Evolutionary conservation across 2,888 invertebrate genomes (phyloP).

Genomic region (Bruchidius siliquastri): DNA sequence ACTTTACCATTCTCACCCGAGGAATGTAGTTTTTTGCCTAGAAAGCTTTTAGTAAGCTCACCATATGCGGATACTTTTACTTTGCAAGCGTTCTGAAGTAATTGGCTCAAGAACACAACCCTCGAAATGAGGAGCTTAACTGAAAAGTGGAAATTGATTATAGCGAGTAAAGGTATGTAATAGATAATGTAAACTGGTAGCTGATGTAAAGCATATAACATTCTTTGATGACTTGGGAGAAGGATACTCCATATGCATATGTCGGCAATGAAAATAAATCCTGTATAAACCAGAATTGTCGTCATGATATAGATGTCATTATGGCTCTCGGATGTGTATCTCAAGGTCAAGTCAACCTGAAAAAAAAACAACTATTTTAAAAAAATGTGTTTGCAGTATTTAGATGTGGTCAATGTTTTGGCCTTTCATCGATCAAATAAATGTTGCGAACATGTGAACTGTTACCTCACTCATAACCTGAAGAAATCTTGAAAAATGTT

Average conservation of each 20-base stretch:
- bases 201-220: not conserved
- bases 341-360: slow-evolving; percentile 7
- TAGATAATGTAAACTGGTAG: not conserved
- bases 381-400: no score
- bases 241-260: not conserved
- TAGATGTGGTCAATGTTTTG: no score
- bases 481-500: slow-evolving; percentile 5
- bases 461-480: slow-evolving; percentile 6
- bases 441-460: no score
- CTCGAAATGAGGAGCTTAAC: not conserved
- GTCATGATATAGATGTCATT: not conserved
- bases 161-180: not conserved
- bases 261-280: not conserved
- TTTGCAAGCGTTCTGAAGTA: not conserved
- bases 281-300: not conserved
- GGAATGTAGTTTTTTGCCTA: not conserved
- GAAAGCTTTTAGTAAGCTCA: not conserved
- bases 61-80: not conserved
- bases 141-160: not conserved
- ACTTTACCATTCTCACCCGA: no score
- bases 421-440: no score
- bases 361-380: no score
- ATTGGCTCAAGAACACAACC: not conserved
- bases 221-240: not conserved
- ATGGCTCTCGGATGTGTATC: not conserved